Evolutionary conservation across 2,888 invertebrate genomes (phyloP).

Genomic region (Drosophila mimetica): DNA sequence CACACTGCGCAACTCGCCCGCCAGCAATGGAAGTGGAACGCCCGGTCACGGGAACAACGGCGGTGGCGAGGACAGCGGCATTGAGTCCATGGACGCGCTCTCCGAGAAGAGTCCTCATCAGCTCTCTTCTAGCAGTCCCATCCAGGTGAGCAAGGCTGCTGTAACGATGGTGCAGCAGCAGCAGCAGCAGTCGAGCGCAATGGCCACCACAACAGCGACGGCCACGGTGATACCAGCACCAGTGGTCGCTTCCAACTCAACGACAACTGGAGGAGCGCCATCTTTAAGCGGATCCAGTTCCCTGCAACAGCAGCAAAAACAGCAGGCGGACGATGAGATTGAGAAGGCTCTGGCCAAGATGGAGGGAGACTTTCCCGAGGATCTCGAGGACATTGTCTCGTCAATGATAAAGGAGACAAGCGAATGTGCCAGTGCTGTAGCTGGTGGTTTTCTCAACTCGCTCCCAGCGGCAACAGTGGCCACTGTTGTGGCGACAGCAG

Average conservation of each 20-base stretch:
- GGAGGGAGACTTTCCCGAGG: constrained; percentile 85
- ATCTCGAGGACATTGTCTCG: constrained; percentile 65
- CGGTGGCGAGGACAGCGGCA: constrained; percentile 93
- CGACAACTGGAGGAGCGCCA: constrained; percentile 7
- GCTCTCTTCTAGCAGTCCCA: constrained; percentile 88
- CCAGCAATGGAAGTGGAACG: constrained; percentile 85
- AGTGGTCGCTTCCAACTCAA: constrained; percentile 40
- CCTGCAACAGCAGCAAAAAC: constrained; percentile 16
- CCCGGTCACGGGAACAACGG: constrained; percentile 80
- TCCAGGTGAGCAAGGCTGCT: constrained; percentile 71
- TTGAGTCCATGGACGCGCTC: constrained; percentile 96
- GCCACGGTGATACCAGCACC: constrained; percentile 27
- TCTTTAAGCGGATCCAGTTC: background rate
- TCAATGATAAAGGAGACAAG: constrained; percentile 51
- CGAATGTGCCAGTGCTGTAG: constrained; percentile 81
- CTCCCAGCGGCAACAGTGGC: constrained; percentile 21
- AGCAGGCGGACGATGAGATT: constrained; percentile 84
- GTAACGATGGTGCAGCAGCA: constrained; percentile 31
- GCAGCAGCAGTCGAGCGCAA: constrained; percentile 33
- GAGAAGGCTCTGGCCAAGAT: constrained; percentile 90
- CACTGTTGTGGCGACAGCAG: constrained; percentile 25
- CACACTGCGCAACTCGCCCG: constrained; percentile 83
- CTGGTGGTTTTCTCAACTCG: constrained; percentile 13
- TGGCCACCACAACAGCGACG: constrained; percentile 30
- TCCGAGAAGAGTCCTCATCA: constrained; percentile 96